Conservation (phyloP, 2,113 vertebrate species). For the Strigops habroptila region DNA sequence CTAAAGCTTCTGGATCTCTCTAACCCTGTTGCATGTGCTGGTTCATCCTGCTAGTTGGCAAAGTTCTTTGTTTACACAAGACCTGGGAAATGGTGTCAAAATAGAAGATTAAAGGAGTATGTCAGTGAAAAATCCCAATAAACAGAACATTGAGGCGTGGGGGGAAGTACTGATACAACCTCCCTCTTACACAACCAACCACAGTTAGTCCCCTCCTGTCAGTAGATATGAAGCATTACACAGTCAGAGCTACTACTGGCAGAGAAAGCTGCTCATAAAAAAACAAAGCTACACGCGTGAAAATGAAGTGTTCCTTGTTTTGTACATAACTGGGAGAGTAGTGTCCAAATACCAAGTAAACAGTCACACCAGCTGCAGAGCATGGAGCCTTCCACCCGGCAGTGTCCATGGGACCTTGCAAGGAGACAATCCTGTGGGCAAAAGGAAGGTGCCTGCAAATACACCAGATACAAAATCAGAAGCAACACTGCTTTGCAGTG, state of each 20-base stretch:
- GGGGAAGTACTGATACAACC: neutral
- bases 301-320: neutral
- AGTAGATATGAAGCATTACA: neutral
- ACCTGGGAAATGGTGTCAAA: neutral
- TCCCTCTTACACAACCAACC: neutral
- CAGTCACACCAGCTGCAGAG: neutral
- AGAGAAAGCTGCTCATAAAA: neutral
- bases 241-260: neutral
- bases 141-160: neutral
- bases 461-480: neutral
- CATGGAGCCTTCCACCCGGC: neutral
- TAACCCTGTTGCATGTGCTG: neutral
- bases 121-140: neutral
- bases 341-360: neutral
- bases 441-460: neutral
- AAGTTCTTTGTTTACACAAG: neutral
- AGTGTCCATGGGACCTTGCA: neutral
- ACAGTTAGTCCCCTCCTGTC: neutral
- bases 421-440: neutral
- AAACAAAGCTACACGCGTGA: neutral
- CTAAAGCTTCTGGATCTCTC: neutral
- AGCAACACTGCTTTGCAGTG: accelerated
- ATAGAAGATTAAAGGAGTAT: neutral
- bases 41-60: neutral
- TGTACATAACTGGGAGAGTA: neutral